These are phyloP conservation scores for Lamellibrachia columna DNA, from an alignment of 2,888 invertebrate species.

Conservation along the genomic window DNA sequence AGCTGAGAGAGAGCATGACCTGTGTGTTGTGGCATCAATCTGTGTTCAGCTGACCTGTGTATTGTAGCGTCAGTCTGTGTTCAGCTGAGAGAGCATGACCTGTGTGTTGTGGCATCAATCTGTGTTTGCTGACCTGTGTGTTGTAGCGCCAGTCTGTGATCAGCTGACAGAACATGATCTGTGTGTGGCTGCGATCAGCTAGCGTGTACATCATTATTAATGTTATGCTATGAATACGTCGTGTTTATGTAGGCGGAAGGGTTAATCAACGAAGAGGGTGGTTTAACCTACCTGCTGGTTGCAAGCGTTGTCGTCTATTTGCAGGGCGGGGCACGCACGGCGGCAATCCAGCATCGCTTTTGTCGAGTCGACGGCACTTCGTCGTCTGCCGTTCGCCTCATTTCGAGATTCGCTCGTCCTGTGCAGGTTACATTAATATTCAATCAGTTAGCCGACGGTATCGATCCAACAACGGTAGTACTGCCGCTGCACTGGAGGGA, in stretches of 20 bases:
- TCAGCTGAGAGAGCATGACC: too few species aligned
- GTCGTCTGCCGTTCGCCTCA: neutral
- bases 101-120: too few species aligned
- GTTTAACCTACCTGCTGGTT: neutral
- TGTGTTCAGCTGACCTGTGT: too few species aligned
- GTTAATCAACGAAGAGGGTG: neutral
- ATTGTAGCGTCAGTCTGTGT: too few species aligned
- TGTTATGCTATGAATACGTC: too few species aligned
- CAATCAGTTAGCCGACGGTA: neutral
- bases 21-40: too few species aligned
- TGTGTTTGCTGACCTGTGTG: too few species aligned
- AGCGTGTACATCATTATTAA: too few species aligned
- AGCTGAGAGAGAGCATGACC: too few species aligned
- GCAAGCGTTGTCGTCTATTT: neutral
- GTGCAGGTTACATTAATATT: neutral
- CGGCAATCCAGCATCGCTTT: conserved; percentile 5
- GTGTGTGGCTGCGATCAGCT: too few species aligned
- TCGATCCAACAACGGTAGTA: conserved; percentile 1
- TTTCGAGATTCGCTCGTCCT: neutral
- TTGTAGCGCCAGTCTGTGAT: too few species aligned
- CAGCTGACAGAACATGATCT: too few species aligned
- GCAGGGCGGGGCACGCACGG: neutral
- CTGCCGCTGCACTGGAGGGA: neutral
- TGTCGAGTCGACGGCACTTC: neutral
- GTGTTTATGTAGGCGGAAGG: neutral